Evolutionary conservation across 2,888 invertebrate genomes (phyloP), one percentile per base, ranked within the genome.

Genomic region (Dicycla oo): DNA sequence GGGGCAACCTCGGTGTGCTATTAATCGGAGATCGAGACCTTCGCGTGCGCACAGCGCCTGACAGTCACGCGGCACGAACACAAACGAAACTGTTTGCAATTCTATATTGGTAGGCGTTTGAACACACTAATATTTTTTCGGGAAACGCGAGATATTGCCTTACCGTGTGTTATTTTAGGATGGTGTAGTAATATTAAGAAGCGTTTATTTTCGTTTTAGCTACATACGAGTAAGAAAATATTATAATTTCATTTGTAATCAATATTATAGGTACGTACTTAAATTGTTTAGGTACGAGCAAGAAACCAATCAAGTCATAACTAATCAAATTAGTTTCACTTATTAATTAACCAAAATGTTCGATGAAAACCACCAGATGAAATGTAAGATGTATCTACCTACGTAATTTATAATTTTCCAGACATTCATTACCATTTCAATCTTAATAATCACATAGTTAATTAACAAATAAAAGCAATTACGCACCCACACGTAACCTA

Each of bases 21-120:
- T 93, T 93, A 93, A 94, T 94, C 90, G 91, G 89, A 90, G 92
- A 91, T 91, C 90, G 90, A 90, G 94, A 92, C 94, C 95, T 94
- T 95, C 91, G 94, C 95, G 95, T 94, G 92, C 81, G 80, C 77
- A 66, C 82, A 88, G 91, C 93, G 94, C 95, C 94, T 94, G 91
- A 91, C 89, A 86, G 90, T 88, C 86, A 86, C 85, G 86, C 78
- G 81, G 84, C 94, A 95, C 94, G 94, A 93, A 94, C 87, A 62
- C 81, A 73, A 73, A 83, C 81, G 75, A 63, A 78, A 86, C 83
- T 80, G 87, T 90, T 92, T 94, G 94, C 94, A 86, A 86, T 89
- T 86, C 73, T 80, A 88, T 89, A 88, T 81, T 77, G 81, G 80
- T 89, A 95, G 95, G 95, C 94, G 93, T 85, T 91, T 80, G 54